Evolutionary conservation across 2,113 vertebrate genomes (phyloP).

Genomic region (Marmota monax): DNA sequence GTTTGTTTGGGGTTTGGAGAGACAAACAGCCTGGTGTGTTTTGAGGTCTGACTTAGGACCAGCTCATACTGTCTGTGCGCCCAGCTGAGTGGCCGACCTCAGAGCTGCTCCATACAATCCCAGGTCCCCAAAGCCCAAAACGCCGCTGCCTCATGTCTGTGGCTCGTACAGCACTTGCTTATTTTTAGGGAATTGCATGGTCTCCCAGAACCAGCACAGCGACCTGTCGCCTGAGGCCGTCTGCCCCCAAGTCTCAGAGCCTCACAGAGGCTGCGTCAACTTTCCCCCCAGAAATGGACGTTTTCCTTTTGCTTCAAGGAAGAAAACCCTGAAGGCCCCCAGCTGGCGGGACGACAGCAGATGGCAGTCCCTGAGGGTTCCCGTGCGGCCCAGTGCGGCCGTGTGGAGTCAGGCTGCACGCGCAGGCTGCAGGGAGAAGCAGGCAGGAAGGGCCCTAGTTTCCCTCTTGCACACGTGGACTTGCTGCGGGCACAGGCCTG

Average conservation of each 20-base stretch:
- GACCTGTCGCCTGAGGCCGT: neutral
- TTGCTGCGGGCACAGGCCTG: neutral
- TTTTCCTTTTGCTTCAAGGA: too few relatives aligned
- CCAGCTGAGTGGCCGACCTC: neutral
- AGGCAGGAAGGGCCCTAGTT: fast-evolving
- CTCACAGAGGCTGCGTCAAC: fast-evolving
- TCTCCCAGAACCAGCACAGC: fast-evolving
- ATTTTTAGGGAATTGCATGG: neutral
- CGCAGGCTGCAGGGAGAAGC: too few relatives aligned
- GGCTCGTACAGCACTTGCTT: neutral
- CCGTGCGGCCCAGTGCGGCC: fast-evolving
- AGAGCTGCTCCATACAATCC: neutral
- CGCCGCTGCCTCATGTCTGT: fast-evolving
- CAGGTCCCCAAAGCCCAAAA: neutral
- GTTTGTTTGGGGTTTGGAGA: neutral
- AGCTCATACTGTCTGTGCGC: neutral
- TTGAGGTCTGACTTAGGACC: neutral
- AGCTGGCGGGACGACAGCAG: neutral
- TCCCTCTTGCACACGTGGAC: fast-evolving
- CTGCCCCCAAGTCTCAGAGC: neutral
- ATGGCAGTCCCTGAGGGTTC: neutral
- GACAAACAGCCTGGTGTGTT: neutral
- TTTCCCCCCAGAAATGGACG: neutral
- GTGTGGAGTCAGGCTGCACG: neutral
- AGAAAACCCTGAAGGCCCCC: too few relatives aligned